Evolutionary conservation across 2,888 invertebrate species (phyloP).

Genomic region (Sphaeridia pumilis): DNA sequence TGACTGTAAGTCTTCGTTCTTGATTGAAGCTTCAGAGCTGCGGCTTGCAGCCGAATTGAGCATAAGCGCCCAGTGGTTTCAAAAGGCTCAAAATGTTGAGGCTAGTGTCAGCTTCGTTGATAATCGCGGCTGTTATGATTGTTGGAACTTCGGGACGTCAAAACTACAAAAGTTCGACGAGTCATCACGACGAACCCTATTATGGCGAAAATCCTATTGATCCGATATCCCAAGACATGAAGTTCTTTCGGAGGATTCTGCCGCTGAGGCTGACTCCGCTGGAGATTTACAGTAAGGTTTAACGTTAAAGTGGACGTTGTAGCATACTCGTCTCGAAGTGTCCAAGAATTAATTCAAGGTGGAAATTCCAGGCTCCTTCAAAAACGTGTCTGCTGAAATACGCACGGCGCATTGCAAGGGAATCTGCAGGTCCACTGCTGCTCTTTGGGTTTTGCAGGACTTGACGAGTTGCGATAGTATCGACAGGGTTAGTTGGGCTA

Average conservation of each 20-base stretch:
- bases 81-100: no score
- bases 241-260: slow-evolving; percentile 19
- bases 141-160: no score
- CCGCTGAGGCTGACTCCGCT: slow-evolving; percentile 19
- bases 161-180: no score
- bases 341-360: no score
- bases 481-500: slow-evolving; percentile 21
- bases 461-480: slow-evolving; percentile 23
- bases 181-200: no score
- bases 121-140: no score
- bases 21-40: no score
- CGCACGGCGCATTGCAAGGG: slow-evolving; percentile 18
- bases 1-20: no score
- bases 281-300: slow-evolving; percentile 18
- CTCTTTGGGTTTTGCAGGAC: slow-evolving; percentile 23
- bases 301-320: neutral
- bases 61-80: no score
- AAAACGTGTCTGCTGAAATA: slow-evolving; percentile 21
- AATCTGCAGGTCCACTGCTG: slow-evolving; percentile 25
- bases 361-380: slow-evolving; percentile 16
- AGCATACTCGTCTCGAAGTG: no score
- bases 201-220: neutral
- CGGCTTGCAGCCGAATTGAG: no score
- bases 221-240: slow-evolving; percentile 6
- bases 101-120: no score